Conservation (phyloP, 2,888 invertebrate species). For the Euphydryas editha region DNA sequence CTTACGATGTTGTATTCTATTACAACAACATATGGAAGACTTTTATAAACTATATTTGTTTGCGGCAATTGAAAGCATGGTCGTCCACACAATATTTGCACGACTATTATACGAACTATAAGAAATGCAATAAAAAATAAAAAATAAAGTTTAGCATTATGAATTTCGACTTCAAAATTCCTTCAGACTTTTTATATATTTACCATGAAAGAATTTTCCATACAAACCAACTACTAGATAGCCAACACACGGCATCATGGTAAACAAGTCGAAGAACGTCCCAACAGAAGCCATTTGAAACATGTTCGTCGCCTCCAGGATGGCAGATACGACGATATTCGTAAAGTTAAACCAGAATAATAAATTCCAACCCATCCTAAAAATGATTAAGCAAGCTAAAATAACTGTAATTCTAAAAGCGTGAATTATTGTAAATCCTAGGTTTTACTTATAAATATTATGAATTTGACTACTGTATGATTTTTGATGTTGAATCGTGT, state of each 20-base stretch:
- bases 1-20: too few relatives aligned
- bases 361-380: slow-evolving; percentile 58
- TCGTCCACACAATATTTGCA: too few relatives aligned
- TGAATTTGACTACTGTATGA: too few relatives aligned
- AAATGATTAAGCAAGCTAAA: slow-evolving; percentile 7
- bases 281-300: slow-evolving; percentile 53
- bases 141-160: not conserved
- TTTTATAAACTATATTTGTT: too few relatives aligned
- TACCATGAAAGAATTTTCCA: not conserved
- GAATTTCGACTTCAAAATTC: not conserved
- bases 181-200: not conserved
- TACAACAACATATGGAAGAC: too few relatives aligned
- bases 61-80: too few relatives aligned
- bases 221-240: slow-evolving; percentile 61
- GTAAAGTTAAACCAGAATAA: slow-evolving; percentile 65
- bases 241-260: slow-evolving; percentile 70
- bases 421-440: too few relatives aligned
- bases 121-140: too few relatives aligned
- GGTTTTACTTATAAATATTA: too few relatives aligned
- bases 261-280: slow-evolving; percentile 60
- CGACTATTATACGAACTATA: too few relatives aligned
- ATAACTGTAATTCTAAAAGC: too few relatives aligned
- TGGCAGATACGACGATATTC: slow-evolving; percentile 56
- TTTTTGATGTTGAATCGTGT: too few relatives aligned
- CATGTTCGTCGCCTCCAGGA: slow-evolving; percentile 59